These are phyloP conservation scores for Neotragus moschatus DNA, from an alignment of 2,113 vertebrate species.

Conservation along the genomic window DNA sequence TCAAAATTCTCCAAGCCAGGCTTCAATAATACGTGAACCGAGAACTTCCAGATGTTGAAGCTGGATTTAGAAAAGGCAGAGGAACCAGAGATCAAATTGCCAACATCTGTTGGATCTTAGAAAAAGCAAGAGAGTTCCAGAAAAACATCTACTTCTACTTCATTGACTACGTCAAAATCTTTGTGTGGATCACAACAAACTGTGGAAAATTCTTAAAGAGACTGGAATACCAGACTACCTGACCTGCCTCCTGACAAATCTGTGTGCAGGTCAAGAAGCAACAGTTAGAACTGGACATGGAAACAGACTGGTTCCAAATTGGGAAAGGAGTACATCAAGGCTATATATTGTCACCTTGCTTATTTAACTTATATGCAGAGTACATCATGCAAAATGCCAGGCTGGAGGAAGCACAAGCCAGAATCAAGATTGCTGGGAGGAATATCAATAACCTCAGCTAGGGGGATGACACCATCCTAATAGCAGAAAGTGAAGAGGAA, in stretches of 20 bases:
- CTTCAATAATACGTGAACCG: accelerated
- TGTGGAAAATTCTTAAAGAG: background rate
- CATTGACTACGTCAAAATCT: background rate
- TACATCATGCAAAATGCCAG: background rate
- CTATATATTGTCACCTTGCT: background rate
- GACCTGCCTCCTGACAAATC: background rate
- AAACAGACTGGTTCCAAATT: background rate
- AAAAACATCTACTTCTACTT: background rate
- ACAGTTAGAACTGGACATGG: background rate
- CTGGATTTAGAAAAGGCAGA: background rate
- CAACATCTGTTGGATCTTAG: background rate
- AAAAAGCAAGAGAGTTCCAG: background rate
- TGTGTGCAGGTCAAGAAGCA: background rate
- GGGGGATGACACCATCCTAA: background rate
- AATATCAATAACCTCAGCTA: background rate
- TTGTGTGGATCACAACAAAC: background rate
- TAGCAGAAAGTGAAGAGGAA: background rate
- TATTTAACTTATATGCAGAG: background rate
- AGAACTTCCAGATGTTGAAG: background rate
- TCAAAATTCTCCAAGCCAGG: background rate
- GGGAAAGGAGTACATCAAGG: background rate
- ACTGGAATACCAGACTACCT: background rate
- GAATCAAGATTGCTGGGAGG: background rate
- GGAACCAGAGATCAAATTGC: background rate
- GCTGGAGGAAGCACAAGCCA: background rate